These are phyloP conservation scores for Tachycineta bicolor DNA, from an alignment of 2,113 vertebrate species.

Conservation along the genomic window DNA sequence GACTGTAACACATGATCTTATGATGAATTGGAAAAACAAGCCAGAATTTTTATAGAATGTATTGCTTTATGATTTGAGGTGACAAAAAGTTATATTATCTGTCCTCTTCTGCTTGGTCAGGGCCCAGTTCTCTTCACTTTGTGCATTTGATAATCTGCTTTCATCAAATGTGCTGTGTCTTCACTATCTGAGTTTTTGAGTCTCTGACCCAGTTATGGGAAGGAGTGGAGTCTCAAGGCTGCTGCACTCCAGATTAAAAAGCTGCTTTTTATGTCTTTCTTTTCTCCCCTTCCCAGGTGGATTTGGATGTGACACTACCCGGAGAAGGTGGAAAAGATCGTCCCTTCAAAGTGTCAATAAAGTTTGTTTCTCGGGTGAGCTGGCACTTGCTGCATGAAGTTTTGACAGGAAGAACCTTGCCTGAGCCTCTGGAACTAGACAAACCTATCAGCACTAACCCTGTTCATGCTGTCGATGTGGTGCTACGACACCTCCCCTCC, in stretches of 20 bases:
- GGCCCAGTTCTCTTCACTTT: background rate
- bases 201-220: background rate
- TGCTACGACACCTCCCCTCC: conserved; percentile 97
- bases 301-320: conserved; percentile 98
- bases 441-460: conserved; percentile 99
- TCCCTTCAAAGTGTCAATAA: conserved; percentile 96
- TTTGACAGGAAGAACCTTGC: conserved; percentile 93
- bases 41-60: background rate
- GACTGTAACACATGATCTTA: background rate
- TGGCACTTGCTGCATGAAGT: conserved; percentile 99
- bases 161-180: background rate
- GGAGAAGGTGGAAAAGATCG: conserved; percentile 98
- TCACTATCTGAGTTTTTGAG: background rate
- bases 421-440: conserved; percentile 97
- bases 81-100: background rate
- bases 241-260: background rate
- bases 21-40: background rate
- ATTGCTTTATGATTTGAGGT: background rate
- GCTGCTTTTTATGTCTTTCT: background rate
- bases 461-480: conserved; percentile 97
- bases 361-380: conserved; percentile 98
- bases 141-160: background rate
- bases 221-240: background rate
- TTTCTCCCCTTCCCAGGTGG: conserved; percentile 80
- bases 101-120: background rate